phyloP scores from a whole-genome alignment of 2,888 invertebrate species.

The Matsumyia berberina region DNA sequence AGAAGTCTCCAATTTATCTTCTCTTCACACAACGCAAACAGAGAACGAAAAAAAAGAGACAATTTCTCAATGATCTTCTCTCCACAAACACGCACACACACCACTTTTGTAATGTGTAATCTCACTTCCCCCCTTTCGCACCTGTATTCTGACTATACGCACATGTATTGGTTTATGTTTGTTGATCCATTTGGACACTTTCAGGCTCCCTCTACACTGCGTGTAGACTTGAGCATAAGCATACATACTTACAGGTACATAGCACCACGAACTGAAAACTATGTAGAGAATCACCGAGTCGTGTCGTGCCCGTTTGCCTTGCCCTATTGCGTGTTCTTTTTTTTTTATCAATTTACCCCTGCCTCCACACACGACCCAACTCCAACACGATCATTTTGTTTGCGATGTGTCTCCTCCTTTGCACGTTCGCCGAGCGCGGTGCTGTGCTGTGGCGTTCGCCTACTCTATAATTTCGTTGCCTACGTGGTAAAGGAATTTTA shows the following conservation, averaged over 20 bases:
- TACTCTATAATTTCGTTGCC: slow-evolving; percentile 74
- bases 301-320: slow-evolving; percentile 82
- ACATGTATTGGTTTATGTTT: slow-evolving; percentile 31
- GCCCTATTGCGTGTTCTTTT: slow-evolving; percentile 84
- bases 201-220: slow-evolving; percentile 51
- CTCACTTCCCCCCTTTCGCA: slow-evolving; percentile 41
- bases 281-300: slow-evolving; percentile 70
- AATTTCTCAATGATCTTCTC: slow-evolving; percentile 43
- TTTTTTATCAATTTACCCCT: slow-evolving; percentile 63
- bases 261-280: slow-evolving; percentile 16
- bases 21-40: background rate
- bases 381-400: slow-evolving; percentile 62
- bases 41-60: slow-evolving; percentile 32
- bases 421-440: slow-evolving; percentile 41
- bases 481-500: slow-evolving; percentile 76
- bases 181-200: slow-evolving; percentile 69
- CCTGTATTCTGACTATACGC: slow-evolving; percentile 25
- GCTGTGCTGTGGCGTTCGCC: slow-evolving; percentile 54
- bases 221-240: slow-evolving; percentile 40
- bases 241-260: slow-evolving; percentile 35
- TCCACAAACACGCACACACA: background rate
- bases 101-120: background rate
- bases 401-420: slow-evolving; percentile 66
- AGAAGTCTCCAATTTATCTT: slow-evolving; percentile 1
- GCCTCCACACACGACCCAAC: slow-evolving; percentile 38